Conservation (phyloP, 1,140 invertebrate species). For the Zaprionus nigranus region DNA sequence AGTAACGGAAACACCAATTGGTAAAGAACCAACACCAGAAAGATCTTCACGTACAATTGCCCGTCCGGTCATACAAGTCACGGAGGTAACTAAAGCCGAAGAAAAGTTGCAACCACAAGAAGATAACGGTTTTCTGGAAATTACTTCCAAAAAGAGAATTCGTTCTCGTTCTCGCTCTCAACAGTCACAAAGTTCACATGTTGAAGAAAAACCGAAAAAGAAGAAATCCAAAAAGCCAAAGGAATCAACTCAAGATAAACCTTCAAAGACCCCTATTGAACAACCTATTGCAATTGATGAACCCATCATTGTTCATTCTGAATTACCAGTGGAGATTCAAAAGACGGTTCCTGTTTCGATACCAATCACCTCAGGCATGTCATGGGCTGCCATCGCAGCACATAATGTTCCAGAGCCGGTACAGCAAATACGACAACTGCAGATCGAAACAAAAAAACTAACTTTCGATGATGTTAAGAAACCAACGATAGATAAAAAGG, state of each 20-base stretch:
- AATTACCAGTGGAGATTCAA: not conserved
- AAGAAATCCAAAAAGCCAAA: constrained; percentile 67
- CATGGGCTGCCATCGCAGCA: constrained; percentile 78
- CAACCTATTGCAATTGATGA: not conserved
- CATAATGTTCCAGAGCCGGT: constrained; percentile 78
- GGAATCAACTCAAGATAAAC: constrained; percentile 21
- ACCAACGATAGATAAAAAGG: constrained; percentile 33
- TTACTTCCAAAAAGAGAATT: constrained; percentile 62
- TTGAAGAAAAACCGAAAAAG: constrained; percentile 60
- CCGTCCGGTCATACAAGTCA: constrained; percentile 64
- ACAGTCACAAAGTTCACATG: constrained; percentile 55
- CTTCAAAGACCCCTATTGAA: constrained; percentile 5
- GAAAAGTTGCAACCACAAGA: constrained; percentile 35
- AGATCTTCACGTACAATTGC: constrained; percentile 56
- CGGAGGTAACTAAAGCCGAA: constrained; percentile 41
- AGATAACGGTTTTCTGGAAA: constrained; percentile 70
- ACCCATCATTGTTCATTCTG: not conserved
- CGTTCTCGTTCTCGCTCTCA: constrained; percentile 78
- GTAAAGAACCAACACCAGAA: constrained; percentile 12
- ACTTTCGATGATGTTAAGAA: constrained; percentile 16
- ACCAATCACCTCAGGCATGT: constrained; percentile 60
- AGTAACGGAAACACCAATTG: not conserved
- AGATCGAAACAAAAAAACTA: constrained; percentile 38
- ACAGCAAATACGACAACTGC: constrained; percentile 67
- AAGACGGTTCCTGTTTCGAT: not conserved